phyloP scores from a whole-genome alignment of 2,797 vertebrate genomes.

The Craterocephalus amniculus region DNA sequence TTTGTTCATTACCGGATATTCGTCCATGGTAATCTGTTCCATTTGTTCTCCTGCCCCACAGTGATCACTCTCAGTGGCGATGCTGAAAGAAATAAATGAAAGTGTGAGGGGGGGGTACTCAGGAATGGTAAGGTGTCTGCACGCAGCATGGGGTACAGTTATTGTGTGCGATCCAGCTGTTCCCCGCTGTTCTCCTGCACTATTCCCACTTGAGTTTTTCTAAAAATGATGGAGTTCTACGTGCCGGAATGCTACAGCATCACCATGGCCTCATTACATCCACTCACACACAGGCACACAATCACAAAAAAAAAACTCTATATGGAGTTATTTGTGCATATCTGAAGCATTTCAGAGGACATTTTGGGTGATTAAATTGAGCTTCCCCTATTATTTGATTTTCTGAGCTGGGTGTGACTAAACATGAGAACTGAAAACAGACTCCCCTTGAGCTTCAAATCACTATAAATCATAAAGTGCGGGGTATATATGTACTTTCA shows the following conservation, averaged over 20 bases:
- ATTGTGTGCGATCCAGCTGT: slow-evolving; percentile 59
- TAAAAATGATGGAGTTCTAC: slow-evolving; percentile 64
- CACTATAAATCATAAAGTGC: slow-evolving; percentile 25
- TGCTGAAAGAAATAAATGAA: slow-evolving; percentile 52
- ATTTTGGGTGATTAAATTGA: not conserved
- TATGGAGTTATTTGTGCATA: slow-evolving; percentile 1
- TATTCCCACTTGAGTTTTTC: slow-evolving; percentile 66
- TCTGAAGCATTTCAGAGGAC: not conserved
- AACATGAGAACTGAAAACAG: slow-evolving; percentile 7
- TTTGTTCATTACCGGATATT: slow-evolving; percentile 5
- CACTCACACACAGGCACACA: slow-evolving; percentile 15
- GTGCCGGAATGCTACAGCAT: slow-evolving; percentile 55
- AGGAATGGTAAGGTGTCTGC: slow-evolving; percentile 17
- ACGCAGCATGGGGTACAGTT: slow-evolving; percentile 13
- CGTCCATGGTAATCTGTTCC: not conserved
- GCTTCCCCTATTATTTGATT: fast-evolving
- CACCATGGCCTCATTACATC: slow-evolving; percentile 73
- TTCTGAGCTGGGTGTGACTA: slow-evolving; percentile 6
- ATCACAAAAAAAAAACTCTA: not conserved
- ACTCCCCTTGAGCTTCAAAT: slow-evolving; percentile 7
- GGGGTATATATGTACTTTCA: not conserved
- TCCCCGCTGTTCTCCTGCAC: slow-evolving; percentile 39
- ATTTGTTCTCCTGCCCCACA: slow-evolving; percentile 10
- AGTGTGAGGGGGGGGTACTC: slow-evolving; percentile 40
- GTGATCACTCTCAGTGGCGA: slow-evolving; percentile 24